Evolutionary conservation across 2,888 invertebrate species (phyloP), one percentile per base, ranked within the genome.

Genomic region (Arenicola marina): DNA sequence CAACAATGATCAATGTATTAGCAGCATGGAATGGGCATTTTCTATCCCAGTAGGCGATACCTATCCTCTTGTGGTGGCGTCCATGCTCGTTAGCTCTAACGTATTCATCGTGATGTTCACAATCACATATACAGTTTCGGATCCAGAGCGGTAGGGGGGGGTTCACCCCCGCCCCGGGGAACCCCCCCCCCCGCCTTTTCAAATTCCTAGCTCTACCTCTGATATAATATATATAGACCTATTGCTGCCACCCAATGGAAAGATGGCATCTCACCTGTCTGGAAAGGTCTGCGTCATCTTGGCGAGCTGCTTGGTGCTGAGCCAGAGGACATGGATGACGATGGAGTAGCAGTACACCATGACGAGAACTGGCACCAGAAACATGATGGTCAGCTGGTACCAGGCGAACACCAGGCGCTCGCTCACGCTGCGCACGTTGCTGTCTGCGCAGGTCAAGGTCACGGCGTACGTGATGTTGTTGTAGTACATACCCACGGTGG

Each of bases 301-400:
- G 28, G 77, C 71, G 4, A 84, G 77, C 21, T 80, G 77, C 56
- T 77, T 75, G 2, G 83, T 82, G 61, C 83, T 83, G 44, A 80
- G 72, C 84, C 84, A 84, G 2, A 84, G 75, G 21, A 82, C 83
- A 34, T 79, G 76, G 24, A 84, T 84, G 67, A 84, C 84, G 18
- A 79, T 75, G 2, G 78, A 72, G 68, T 84, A 84, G 69, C 84
- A 84, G 70, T 79, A 76, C 2, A 76, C 66, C 79, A 84, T 82
- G 53, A 84, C 70, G 11, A 79, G 32, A 7, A 81, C 78, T 0
- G 84, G 84, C n/a, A 82, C 62, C 11, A 80, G 70, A 63, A 84
- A 84, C 78, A 84, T 80, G 44, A 81, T 74, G 43, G 79, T 59
- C 45, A 84, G 69, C 63, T 83, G 83, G 68, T 84, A 84, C 38